phyloP scores from a whole-genome alignment of 2,113 vertebrate genomes.

The Callocephalon fimbriatum region DNA sequence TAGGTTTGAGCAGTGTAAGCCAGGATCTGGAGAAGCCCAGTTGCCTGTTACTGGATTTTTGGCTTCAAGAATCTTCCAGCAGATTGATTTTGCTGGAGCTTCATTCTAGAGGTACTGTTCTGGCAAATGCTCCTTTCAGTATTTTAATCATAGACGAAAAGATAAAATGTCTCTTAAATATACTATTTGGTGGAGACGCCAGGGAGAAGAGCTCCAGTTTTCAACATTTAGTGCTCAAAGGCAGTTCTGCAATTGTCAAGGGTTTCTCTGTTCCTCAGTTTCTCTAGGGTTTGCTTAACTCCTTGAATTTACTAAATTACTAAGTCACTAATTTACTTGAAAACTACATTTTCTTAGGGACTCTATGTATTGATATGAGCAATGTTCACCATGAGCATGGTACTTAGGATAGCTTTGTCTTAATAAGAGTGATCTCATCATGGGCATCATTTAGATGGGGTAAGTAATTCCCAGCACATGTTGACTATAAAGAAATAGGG shows the following conservation, averaged over 20 bases:
- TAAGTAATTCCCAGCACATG: conserved; percentile 27
- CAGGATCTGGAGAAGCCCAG: neutral
- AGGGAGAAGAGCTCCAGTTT: neutral
- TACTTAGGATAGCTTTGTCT: neutral
- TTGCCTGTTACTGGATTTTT: neutral
- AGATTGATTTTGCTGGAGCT: neutral
- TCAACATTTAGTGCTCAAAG: neutral
- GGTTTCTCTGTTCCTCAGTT: neutral
- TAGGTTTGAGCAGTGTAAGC: neutral
- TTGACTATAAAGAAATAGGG: conserved; percentile 20
- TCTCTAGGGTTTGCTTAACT: neutral
- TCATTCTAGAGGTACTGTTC: neutral
- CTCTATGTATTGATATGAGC: neutral
- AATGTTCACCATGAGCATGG: neutral
- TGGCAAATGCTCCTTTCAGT: neutral
- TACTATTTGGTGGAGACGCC: neutral
- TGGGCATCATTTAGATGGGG: neutral
- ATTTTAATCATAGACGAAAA: neutral
- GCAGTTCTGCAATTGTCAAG: neutral
- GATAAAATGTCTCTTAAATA: neutral
- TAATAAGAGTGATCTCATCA: conserved; percentile 40
- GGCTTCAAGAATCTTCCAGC: neutral
- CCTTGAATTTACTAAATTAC: neutral
- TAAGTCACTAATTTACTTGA: neutral
- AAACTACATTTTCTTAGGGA: neutral